Evolutionary conservation across 2,113 vertebrate genomes (phyloP).

Genomic region (Peromyscus maniculatus): DNA sequence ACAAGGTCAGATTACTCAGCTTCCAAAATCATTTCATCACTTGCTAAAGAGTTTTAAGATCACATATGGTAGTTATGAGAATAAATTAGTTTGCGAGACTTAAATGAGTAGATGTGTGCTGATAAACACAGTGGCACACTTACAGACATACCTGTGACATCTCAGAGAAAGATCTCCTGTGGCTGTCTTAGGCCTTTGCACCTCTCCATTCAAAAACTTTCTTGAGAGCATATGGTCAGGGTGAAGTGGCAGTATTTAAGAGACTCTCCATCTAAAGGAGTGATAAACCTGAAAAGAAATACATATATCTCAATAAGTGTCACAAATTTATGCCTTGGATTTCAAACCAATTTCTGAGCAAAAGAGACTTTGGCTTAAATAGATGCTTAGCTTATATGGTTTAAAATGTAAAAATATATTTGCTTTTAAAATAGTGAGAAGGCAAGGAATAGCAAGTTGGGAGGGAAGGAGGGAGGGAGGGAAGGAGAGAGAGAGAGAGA

Average conservation of each 20-base stretch:
- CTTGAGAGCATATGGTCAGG: not conserved
- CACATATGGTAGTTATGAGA: not conserved
- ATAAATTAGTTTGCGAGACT: not conserved
- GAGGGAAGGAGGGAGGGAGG: not conserved
- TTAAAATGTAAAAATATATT: not conserved
- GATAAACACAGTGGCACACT: not conserved
- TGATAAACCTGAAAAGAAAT: not conserved
- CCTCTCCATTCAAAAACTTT: not conserved
- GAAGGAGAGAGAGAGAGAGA: not conserved
- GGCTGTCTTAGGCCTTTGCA: not conserved
- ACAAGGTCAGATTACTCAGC: not conserved
- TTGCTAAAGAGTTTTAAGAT: not conserved
- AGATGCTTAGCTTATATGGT: not conserved
- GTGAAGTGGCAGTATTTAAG: conserved; percentile 16
- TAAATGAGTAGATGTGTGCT: not conserved
- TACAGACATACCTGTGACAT: not conserved
- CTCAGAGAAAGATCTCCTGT: not conserved
- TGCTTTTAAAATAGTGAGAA: not conserved
- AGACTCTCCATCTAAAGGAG: not conserved
- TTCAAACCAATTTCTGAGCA: not conserved
- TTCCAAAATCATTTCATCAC: not conserved
- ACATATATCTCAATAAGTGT: not conserved
- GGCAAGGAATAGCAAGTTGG: not conserved
- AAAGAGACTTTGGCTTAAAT: conserved; percentile 7
- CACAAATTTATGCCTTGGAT: not conserved